Conservation (phyloP, 1,140 invertebrate genomes). For the Diorhabda carinulata region DNA sequence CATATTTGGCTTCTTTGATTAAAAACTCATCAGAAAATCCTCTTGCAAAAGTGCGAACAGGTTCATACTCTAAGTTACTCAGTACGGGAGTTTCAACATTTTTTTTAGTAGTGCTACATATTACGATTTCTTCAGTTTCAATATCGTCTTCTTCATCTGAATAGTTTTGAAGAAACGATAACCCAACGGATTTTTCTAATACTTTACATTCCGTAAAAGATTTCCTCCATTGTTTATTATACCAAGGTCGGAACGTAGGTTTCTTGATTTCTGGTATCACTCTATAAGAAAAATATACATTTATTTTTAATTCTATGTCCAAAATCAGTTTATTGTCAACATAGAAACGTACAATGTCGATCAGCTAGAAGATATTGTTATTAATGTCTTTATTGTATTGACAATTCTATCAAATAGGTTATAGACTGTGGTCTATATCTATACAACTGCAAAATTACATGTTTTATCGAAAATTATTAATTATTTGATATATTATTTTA, state of each 20-base stretch:
- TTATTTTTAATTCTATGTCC: background rate
- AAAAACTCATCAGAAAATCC: no score
- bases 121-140: constrained; percentile 20
- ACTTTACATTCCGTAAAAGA: constrained; percentile 33
- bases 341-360: background rate
- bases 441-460: no score
- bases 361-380: background rate
- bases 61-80: no score
- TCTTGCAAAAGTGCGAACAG: no score
- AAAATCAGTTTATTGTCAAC: background rate
- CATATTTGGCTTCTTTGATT: no score
- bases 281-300: background rate
- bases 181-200: constrained; percentile 38
- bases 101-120: constrained; percentile 11
- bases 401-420: background rate
- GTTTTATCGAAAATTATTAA: no score
- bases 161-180: constrained; percentile 41
- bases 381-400: no score
- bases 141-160: constrained; percentile 38
- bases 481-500: no score
- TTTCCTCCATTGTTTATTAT: constrained; percentile 33
- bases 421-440: background rate
- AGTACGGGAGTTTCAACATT: background rate
- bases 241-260: constrained; percentile 31
- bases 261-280: constrained; percentile 13